These are phyloP conservation scores for Sceloporus tristichus DNA, from an alignment of 2,113 vertebrate genomes.

Conservation along the genomic window DNA sequence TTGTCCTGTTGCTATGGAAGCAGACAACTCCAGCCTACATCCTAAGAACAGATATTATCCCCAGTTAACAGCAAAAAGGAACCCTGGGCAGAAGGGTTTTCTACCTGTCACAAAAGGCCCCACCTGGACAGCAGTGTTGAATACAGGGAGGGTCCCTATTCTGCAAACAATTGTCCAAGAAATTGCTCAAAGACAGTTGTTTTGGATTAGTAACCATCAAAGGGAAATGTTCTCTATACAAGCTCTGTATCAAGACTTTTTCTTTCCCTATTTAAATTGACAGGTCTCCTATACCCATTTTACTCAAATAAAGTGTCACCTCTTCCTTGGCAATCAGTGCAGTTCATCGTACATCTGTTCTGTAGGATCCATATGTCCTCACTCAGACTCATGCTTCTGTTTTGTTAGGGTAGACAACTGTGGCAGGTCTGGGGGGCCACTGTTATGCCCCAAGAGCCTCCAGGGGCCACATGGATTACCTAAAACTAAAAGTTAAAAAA, in stretches of 20 bases:
- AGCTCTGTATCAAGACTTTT: background rate
- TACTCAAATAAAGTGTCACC: background rate
- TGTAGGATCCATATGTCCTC: background rate
- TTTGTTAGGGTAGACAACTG: background rate
- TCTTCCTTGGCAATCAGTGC: background rate
- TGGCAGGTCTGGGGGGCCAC: too few relatives aligned
- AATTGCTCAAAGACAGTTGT: background rate
- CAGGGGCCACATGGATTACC: too few relatives aligned
- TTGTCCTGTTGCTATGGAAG: conserved; percentile 17
- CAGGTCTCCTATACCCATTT: background rate
- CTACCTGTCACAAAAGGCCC: background rate
- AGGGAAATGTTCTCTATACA: background rate
- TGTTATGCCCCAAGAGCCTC: too few relatives aligned
- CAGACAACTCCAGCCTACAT: background rate
- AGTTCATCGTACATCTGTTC: background rate
- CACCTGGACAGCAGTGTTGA: background rate
- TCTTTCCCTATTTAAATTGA: background rate
- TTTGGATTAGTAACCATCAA: background rate
- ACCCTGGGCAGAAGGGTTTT: background rate
- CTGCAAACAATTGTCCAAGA: background rate
- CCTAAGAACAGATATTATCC: conserved; percentile 4
- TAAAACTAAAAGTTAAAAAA: too few relatives aligned
- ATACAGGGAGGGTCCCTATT: background rate
- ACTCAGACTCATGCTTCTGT: background rate
- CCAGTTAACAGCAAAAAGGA: conserved; percentile 3